Evolutionary conservation across 2,113 vertebrate genomes (phyloP), one percentile per base, ranked within the genome.

Genomic region (Odontesthes bonariensis): DNA sequence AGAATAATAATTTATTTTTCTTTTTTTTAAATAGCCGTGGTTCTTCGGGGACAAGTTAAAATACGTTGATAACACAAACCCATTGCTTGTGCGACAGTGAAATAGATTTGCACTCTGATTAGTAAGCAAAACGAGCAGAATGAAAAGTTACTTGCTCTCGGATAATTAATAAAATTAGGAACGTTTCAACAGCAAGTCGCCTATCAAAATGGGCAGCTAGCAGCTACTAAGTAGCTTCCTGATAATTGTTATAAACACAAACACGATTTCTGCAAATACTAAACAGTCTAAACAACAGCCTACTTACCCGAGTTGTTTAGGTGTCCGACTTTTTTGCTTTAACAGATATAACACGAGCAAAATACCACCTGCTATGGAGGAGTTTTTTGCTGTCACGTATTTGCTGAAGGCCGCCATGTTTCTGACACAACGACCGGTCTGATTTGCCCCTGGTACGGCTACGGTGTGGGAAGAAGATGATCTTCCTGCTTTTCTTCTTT

Each of bases 361-460:
- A 32, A 94, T 79, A 8, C 95, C 95, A 20, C 95, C 95, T 3
- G 95, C 96, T 84, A 96, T 86, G 54, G 96, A 95, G 9, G 95
- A 96, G 83, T 96, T 96, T 52, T 92, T 97, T 63, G 92, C 93
- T 20, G 96, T 97, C 64, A 98, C 44, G 79, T 95, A 95, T 89
- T 96, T 98, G 93, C 97, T 98, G 88, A 97, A 92, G 55, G 92
- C 93, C 92, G 96, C 97, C 97, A 98, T 99, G 82, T 93, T 91
- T 53, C 77, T 64, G 47, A 79, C 82, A 79, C 82, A 63, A 73
- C 73, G 60, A 76, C 77, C 60, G 72, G 77, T 63, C 31, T 17
- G 57, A 10, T 17, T 16, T 19, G 59, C 16, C 23, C 8, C 40
- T 5, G 13, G 17, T 13, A 49, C 44, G 46, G 16, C 14, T 44